These are phyloP conservation scores for Papilio helenus DNA, from an alignment of 1,140 invertebrate genomes.

Conservation along the genomic window DNA sequence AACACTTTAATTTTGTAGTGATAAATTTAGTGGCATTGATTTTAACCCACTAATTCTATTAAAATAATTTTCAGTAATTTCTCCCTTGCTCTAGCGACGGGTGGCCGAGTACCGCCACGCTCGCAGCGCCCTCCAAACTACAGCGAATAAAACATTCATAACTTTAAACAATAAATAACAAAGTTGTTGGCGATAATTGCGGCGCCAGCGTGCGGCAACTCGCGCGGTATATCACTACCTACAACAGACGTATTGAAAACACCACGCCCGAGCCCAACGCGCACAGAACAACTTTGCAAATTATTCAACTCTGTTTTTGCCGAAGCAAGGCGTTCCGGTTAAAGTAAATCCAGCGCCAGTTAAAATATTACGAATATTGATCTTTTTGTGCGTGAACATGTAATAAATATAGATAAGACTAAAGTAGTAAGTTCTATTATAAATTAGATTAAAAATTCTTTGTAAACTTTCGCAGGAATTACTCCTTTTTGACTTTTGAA, in stretches of 20 bases:
- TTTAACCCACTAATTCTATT: background rate
- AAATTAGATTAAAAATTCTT: background rate
- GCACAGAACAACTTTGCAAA: background rate
- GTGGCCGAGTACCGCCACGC: background rate
- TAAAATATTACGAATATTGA: background rate
- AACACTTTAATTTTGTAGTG: too few species aligned
- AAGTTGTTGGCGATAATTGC: conserved; percentile 23
- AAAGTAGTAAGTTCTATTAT: too few species aligned
- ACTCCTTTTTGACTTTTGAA: background rate
- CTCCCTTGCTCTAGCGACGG: background rate
- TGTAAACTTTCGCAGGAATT: background rate
- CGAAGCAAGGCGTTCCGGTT: background rate
- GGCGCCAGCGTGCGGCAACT: background rate
- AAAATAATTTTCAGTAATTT: conserved; percentile 2
- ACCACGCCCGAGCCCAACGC: background rate
- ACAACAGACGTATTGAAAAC: conserved; percentile 19
- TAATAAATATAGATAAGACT: too few species aligned
- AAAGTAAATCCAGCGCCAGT: background rate
- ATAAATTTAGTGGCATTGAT: background rate
- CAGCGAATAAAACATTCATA: conserved; percentile 26
- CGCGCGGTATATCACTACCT: conserved; percentile 11
- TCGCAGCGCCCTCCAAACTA: background rate
- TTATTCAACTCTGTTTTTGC: conserved; percentile 15
- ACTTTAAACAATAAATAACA: conserved; percentile 28
- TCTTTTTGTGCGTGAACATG: too few species aligned